Percentiles rank a stretch among this genome's conserved stretches.
Evolutionary conservation across 1,140 invertebrate genomes (phyloP).

Genomic region (Monochamus saltuarius): DNA sequence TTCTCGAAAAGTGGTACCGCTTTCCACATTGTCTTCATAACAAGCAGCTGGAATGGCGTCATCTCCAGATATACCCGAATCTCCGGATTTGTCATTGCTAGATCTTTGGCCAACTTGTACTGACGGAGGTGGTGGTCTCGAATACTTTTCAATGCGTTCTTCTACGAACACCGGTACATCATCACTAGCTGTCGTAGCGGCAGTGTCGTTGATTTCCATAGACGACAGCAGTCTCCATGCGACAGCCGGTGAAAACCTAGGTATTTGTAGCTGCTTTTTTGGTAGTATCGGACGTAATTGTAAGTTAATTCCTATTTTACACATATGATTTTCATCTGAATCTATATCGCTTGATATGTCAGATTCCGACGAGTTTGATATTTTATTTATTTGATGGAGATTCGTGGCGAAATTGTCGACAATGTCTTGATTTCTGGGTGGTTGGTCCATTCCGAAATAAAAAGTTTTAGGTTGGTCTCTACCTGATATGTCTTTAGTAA

Average conservation of each 20-base stretch:
- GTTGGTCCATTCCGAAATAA: slow-evolving; percentile 75
- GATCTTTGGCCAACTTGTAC: slow-evolving; percentile 47
- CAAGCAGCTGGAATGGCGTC: slow-evolving; percentile 38
- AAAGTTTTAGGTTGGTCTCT: slow-evolving; percentile 66
- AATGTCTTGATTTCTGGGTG: slow-evolving; percentile 27
- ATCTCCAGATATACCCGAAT: slow-evolving; percentile 79
- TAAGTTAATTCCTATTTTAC: slow-evolving; percentile 63
- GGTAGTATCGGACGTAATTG: slow-evolving; percentile 75
- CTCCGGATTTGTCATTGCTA: slow-evolving; percentile 58
- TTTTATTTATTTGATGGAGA: slow-evolving; percentile 27
- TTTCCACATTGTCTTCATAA: slow-evolving; percentile 30
- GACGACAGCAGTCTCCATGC: slow-evolving; percentile 74
- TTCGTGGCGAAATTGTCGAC: slow-evolving; percentile 24
- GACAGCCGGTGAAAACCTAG: slow-evolving; percentile 77
- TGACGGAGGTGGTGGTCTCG: slow-evolving; percentile 56
- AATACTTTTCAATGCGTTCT: slow-evolving; percentile 57
- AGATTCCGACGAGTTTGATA: slow-evolving; percentile 56
- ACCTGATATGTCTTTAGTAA: slow-evolving; percentile 22
- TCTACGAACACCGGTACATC: slow-evolving; percentile 52
- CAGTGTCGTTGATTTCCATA: slow-evolving; percentile 38
- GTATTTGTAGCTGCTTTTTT: slow-evolving; percentile 71
- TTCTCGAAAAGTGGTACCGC: not conserved
- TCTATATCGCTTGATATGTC: slow-evolving; percentile 57
- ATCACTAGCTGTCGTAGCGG: slow-evolving; percentile 37
- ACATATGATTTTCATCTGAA: slow-evolving; percentile 48